phyloP scores from a whole-genome alignment of 2,797 vertebrate genomes.

The Otolemur crassicaudatus region DNA sequence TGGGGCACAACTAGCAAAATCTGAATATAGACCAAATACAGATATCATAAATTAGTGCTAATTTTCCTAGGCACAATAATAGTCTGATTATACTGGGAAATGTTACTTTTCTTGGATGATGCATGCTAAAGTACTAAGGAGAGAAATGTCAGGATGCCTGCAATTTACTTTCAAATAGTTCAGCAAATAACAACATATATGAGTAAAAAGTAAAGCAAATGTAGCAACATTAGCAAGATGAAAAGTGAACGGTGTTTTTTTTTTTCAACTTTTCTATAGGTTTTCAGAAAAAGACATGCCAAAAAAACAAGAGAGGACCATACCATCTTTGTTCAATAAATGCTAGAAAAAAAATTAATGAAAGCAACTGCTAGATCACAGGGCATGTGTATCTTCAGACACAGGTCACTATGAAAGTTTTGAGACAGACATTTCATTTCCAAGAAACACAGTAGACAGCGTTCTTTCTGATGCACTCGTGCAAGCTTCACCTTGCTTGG shows the following conservation, averaged over 20 bases:
- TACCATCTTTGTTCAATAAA: not conserved
- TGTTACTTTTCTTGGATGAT: not conserved
- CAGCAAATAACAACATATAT: not conserved
- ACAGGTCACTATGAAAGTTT: too few species aligned
- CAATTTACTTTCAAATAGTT: not conserved
- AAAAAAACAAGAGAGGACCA: not conserved
- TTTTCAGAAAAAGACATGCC: not conserved
- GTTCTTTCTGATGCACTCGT: too few species aligned
- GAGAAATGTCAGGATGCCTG: not conserved
- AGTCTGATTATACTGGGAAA: not conserved
- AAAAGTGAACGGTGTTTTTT: not conserved
- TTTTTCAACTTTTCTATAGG: slow-evolving; percentile 15
- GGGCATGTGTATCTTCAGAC: not conserved
- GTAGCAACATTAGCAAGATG: not conserved
- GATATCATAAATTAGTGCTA: not conserved
- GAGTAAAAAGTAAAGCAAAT: slow-evolving; percentile 8
- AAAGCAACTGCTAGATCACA: not conserved
- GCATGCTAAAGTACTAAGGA: not conserved
- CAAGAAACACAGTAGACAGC: too few species aligned
- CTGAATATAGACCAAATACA: not conserved
- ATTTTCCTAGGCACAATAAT: not conserved
- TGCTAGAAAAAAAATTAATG: not conserved
- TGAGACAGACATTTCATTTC: too few species aligned
- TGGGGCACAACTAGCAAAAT: not conserved
- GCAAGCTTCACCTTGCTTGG: too few species aligned